Percentiles rank a stretch among this genome's conserved stretches.
Evolutionary conservation across 2,797 vertebrate genomes (phyloP).

Genomic region (Chelmon rostratus): DNA sequence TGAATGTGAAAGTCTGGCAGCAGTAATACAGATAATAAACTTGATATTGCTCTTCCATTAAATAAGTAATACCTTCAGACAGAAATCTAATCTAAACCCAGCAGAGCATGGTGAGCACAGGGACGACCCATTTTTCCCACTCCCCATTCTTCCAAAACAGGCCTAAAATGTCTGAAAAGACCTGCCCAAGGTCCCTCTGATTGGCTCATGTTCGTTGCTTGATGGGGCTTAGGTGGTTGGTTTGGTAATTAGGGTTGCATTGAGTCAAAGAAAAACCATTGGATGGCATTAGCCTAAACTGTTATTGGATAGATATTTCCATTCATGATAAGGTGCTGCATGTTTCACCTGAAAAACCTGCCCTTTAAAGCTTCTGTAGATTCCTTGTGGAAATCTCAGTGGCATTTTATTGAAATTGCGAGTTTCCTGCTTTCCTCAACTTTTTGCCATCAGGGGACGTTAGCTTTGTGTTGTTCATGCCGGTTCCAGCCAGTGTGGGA

Average conservation of each 20-base stretch:
- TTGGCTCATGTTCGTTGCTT: background rate
- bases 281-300: background rate
- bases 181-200: background rate
- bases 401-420: background rate
- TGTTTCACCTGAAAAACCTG: background rate
- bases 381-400: background rate
- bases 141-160: no score
- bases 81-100: slow-evolving; percentile 11
- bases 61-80: background rate
- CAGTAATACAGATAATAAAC: background rate
- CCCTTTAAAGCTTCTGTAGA: background rate
- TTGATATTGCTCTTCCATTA: background rate
- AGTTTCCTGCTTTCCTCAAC: slow-evolving; percentile 8
- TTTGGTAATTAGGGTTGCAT: no score
- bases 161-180: no score
- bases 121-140: no score
- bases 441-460: slow-evolving; percentile 3
- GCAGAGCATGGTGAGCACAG: background rate
- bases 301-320: background rate
- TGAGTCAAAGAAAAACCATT: background rate
- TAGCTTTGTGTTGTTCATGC: slow-evolving; percentile 32
- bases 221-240: no score
- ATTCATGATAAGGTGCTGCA: background rate
- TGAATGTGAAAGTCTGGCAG: slow-evolving; percentile 4
- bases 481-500: slow-evolving; percentile 11